Evolutionary conservation across 2,888 invertebrate genomes (phyloP), one percentile per base, ranked within the genome.

Genomic region (Tenthredo mesomela): DNA sequence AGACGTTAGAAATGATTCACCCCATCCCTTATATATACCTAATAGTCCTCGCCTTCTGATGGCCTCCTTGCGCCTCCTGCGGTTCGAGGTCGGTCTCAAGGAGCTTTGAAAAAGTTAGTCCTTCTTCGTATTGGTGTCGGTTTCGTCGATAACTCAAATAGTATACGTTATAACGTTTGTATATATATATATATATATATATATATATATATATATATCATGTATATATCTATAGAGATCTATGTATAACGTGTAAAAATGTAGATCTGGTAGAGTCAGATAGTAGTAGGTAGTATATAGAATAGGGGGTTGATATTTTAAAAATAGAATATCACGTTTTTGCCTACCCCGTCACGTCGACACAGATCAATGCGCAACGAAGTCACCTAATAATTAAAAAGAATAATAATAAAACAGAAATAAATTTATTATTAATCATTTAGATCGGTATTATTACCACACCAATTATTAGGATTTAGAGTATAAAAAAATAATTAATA

Each of bases 231-330:
- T 47, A 47, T 15, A 47, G 15, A 18, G 12, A 50, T 50, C 7
- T n/a, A 50, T 50, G 18, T n/a, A 50, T n/a, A 50, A 50, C 18
- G 50, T 50, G 50, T 50, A 50, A 50, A 50, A 50, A n/a, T n/a
- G 50, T 50, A 50, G 50, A 18, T n/a, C 50, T 50, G 50, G 5
- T 50, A 50, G 50, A 18, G 18, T n/a, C 50, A 50, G 50, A 50
- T 50, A 50, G 47, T 15, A n/a, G 33, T 29, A 29, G 29, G 29
- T 29, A 29, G 37, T 15, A 12, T 15, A n/a, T 15, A 15, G 21
- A 70, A 70, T 43, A n/a, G 71, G 40, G 71, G 71, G n/a, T 71
- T 71, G 71, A 71, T 71, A 71, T 71, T 71, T 71, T 40, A 71
- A 71, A 71, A 71, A 71, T 71, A 71, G 71, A 71, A 71, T 37